Conservation (phyloP, 2,113 vertebrate species). For the Eclectus roratus region DNA sequence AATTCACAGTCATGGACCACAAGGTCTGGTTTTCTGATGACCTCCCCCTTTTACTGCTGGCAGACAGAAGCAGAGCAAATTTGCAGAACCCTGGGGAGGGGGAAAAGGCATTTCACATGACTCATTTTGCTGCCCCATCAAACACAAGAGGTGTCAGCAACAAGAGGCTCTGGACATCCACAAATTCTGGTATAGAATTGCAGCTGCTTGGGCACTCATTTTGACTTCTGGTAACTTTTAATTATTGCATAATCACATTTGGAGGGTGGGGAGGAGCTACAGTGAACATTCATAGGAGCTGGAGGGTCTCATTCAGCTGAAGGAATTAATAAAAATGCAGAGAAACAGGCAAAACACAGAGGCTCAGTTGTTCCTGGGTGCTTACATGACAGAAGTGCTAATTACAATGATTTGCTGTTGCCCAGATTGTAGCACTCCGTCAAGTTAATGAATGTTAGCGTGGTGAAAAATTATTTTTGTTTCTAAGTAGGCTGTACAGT, state of each 20-base stretch:
- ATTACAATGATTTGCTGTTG: background rate
- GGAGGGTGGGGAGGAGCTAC: fast-evolving
- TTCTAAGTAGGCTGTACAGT: background rate
- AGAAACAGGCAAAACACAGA: background rate
- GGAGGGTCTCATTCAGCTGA: background rate
- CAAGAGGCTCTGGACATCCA: background rate
- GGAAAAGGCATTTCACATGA: background rate
- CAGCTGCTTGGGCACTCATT: background rate
- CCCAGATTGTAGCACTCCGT: background rate
- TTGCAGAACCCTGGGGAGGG: background rate
- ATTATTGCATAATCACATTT: background rate
- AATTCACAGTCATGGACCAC: background rate
- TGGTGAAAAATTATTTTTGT: background rate
- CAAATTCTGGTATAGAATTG: background rate
- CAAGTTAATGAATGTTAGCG: background rate
- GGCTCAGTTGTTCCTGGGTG: background rate
- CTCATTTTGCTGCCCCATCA: background rate
- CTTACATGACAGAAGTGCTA: background rate
- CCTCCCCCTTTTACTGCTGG: background rate
- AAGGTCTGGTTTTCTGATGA: background rate
- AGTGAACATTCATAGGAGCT: background rate
- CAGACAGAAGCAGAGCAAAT: background rate
- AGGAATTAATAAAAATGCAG: background rate
- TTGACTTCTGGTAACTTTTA: background rate
- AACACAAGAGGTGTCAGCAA: background rate